Conservation (phyloP, 2,113 vertebrate genomes). For the Haemorhous mexicanus region DNA sequence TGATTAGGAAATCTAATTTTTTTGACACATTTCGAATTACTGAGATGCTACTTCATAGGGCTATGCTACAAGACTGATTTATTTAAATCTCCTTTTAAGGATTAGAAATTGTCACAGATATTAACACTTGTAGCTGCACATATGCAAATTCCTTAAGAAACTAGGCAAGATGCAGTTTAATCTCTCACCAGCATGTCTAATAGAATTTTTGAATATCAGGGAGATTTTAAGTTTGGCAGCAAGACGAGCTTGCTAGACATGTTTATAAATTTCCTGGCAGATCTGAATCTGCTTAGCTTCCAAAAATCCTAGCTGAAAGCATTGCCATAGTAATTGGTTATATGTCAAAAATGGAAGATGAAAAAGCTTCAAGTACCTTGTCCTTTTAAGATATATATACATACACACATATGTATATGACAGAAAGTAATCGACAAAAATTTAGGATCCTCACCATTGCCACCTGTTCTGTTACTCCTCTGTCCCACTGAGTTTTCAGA, state of each 20-base stretch:
- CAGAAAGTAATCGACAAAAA: not conserved
- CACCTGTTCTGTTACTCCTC: slow-evolving; percentile 72
- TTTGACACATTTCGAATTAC: not conserved
- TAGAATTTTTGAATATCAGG: slow-evolving; percentile 27
- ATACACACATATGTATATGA: not conserved
- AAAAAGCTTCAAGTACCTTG: slow-evolving; percentile 3
- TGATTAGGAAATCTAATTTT: not conserved
- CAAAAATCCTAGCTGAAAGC: slow-evolving; percentile 14
- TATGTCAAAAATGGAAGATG: slow-evolving; percentile 35
- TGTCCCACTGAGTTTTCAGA: slow-evolving; percentile 79
- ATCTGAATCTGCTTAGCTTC: slow-evolving; percentile 47
- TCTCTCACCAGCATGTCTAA: slow-evolving; percentile 2
- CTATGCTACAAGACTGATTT: not conserved
- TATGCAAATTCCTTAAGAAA: slow-evolving; percentile 32
- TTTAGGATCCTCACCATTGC: slow-evolving; percentile 81
- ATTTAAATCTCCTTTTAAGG: slow-evolving; percentile 22
- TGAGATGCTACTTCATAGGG: not conserved
- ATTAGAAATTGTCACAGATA: slow-evolving; percentile 3
- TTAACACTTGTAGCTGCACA: not conserved
- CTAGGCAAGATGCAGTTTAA: slow-evolving; percentile 22
- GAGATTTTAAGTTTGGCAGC: slow-evolving; percentile 56
- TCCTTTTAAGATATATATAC: not conserved
- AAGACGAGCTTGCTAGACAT: slow-evolving; percentile 32
- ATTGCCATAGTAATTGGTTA: slow-evolving; percentile 42
- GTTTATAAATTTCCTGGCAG: slow-evolving; percentile 42